Base-by-base conservation (phyloP, 2,113 vertebrate species). In the Onychostoma macrolepis region DNA sequence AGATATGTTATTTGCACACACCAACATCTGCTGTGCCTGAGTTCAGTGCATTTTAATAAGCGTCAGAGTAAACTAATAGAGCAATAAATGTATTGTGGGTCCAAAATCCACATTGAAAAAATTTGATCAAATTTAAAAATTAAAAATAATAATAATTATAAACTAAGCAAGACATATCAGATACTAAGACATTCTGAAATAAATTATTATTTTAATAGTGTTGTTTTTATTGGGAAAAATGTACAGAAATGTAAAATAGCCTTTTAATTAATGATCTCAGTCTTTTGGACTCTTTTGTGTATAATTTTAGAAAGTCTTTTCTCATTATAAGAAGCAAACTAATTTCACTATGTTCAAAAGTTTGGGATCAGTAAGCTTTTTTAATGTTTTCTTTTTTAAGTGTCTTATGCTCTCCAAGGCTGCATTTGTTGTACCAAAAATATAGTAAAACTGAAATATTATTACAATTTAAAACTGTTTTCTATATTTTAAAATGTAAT, bases 1-100 rank as follows among this genome's bases (percentile, higher is more conserved):
- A 33, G 26, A 48, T 26, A 84, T 8, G 91, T 33, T 61, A 38
- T 36, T 15, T 12, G 21, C 78, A 63, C 53, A 26, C 78, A 45
- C 72, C 72, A 78, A 33, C 76, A 78, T 78, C 76, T 78, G 76
- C 78, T 61, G 53, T 36, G 17, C 41, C 24, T 80, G 33, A 56
- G 30, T 78, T 33, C 28, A 21, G 45, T 15, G 12, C 72, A 45
- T 75, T 28, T 45, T 45, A 48, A 45, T 26, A 74, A 45, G 41
- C 26, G 41, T 26, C 41, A 17, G 38, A 17, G 41, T 76, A 76
- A 76, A 45, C 21, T 41, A 71, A 71, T 36, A 38, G 5, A 38
- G 17, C 21, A 11, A 13, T 24, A n/a, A 10, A 71, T 41, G 36
- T 41, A 33, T 33, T 7, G 28, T 33, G 28, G 6, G 2, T 30